A percentile compares a stretch with the other conserved stretches of the same genome.
phyloP scores from a whole-genome alignment of 2,797 vertebrate genomes.

The Oryzias sinensis region DNA sequence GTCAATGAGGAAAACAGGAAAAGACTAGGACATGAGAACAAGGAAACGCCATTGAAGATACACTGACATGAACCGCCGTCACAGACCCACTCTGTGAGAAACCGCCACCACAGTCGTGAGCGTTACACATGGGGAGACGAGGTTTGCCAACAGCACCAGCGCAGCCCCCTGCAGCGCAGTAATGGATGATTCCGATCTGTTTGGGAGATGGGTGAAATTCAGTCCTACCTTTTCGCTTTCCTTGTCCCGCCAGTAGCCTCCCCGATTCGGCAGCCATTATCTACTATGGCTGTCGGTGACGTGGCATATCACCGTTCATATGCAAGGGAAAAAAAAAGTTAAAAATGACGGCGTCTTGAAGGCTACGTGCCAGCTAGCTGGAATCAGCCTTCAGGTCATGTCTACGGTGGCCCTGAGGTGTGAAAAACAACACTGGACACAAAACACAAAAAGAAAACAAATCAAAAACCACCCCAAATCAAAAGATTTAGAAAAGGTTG shows the following conservation, averaged over 20 bases:
- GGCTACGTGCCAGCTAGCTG: constrained; percentile 60
- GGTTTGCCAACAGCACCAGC: constrained; percentile 73
- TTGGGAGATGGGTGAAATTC: constrained; percentile 78
- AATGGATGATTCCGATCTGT: constrained; percentile 79
- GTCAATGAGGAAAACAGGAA: constrained; percentile 71
- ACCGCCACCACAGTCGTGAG: constrained; percentile 76
- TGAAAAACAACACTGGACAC: constrained; percentile 20
- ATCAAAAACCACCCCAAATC: not conserved
- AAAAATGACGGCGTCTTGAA: constrained; percentile 77
- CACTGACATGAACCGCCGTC: constrained; percentile 68
- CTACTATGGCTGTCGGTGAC: constrained; percentile 82
- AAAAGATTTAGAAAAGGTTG: not conserved
- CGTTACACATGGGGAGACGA: constrained; percentile 71
- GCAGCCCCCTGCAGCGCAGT: constrained; percentile 76
- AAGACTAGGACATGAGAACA: constrained; percentile 69
- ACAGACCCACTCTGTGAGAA: constrained; percentile 70
- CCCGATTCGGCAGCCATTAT: constrained; percentile 87
- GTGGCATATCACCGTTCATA: constrained; percentile 84
- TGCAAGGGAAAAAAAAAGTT: constrained; percentile 80
- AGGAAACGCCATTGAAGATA: constrained; percentile 65
- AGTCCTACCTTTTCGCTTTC: constrained; percentile 86
- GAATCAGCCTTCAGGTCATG: constrained; percentile 70
- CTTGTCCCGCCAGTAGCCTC: constrained; percentile 86
- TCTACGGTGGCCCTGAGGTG: constrained; percentile 12
- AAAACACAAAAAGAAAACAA: constrained; percentile 8